Evolutionary conservation across 1,140 invertebrate species (phyloP).

Genomic region (Parasteatoda tepidariorum): DNA sequence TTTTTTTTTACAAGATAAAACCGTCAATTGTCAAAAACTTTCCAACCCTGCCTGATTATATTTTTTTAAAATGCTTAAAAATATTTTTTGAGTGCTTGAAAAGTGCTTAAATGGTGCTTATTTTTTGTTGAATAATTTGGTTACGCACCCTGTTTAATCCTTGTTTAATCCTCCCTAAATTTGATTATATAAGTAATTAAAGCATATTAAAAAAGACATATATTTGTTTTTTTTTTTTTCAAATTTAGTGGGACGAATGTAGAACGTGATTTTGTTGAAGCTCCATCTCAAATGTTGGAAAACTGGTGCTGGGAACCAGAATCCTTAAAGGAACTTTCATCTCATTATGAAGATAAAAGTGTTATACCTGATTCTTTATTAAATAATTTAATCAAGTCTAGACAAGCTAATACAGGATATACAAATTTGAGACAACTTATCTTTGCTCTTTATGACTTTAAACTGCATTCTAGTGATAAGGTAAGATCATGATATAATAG

Average conservation of each 20-base stretch:
- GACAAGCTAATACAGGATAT: slow-evolving; percentile 71
- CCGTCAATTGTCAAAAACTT: too few relatives aligned
- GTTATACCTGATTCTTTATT: slow-evolving; percentile 71
- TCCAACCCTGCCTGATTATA: too few relatives aligned
- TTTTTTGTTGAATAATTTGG: too few relatives aligned
- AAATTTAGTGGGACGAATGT: slow-evolving; percentile 69
- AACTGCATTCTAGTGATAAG: slow-evolving; percentile 68
- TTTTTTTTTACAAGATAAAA: too few relatives aligned
- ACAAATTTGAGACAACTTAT: slow-evolving; percentile 72
- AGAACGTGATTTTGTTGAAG: slow-evolving; percentile 74
- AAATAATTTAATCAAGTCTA: slow-evolving; percentile 69
- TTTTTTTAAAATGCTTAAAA: too few relatives aligned
- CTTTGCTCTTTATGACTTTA: slow-evolving; percentile 72
- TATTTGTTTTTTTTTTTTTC: background rate
- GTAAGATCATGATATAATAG: slow-evolving; percentile 61
- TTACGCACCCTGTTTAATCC: too few relatives aligned
- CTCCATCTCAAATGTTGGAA: slow-evolving; percentile 74
- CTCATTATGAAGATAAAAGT: slow-evolving; percentile 69
- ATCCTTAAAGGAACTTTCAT: slow-evolving; percentile 71
- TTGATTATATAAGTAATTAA: too few relatives aligned
- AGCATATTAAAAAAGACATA: background rate
- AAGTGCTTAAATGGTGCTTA: too few relatives aligned
- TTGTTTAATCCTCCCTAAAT: too few relatives aligned
- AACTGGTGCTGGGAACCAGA: slow-evolving; percentile 74
- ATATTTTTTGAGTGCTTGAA: too few relatives aligned